Evolutionary conservation across 2,113 vertebrate genomes (phyloP), one percentile per base, ranked within the genome.

Genomic region (Oryzias curvinotus): DNA sequence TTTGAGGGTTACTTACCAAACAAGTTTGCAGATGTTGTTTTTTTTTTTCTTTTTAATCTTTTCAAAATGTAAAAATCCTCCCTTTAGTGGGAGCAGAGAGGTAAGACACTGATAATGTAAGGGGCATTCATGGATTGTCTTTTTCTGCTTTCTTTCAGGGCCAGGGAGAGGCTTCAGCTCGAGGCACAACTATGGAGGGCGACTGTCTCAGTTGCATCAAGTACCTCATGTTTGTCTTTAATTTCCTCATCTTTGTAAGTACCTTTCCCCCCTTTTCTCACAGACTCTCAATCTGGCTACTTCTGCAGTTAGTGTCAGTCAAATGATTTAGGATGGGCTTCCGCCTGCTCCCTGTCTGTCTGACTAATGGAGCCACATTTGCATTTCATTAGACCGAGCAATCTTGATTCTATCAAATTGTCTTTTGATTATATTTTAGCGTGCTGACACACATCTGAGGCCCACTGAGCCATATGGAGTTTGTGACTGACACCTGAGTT

Each of bases 191-290:
- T 90, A 97, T 98, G 95, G 95, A 98, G 84, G 95, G 95, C 12
- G 95, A 97, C 84, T 96, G 95, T 79, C 91, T 98, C 83, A 96
- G 94, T 91, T 96, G 96, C 88, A 92, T 98, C 91, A 98, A 97
- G 86, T 97, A 97, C 75, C 91, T 98, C 89, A 98, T 97, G 96
- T 96, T 98, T 75, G 93, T 97, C 87, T 97, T 98, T 91, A 98
- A 98, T 85, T 96, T 98, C 89, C 93, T 98, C 83, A 95, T 98
- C 78, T 98, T 96, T 83, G 96, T 98, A 87, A 97, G 96, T 96
- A 89, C 78, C 82, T 74, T 46, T 65, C 55, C 57, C 58, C 56
- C 48, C 62, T 47, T 5, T 5, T 62, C 55, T 73, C 56, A 54
- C 63, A 71, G 62, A 55, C 65, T 42, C 70, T 74, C 59, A 43